Percentiles rank a stretch among this genome's conserved stretches.
phyloP scores from a whole-genome alignment of 64 coral and sea anemone species.

The Platygyra sinensis region DNA sequence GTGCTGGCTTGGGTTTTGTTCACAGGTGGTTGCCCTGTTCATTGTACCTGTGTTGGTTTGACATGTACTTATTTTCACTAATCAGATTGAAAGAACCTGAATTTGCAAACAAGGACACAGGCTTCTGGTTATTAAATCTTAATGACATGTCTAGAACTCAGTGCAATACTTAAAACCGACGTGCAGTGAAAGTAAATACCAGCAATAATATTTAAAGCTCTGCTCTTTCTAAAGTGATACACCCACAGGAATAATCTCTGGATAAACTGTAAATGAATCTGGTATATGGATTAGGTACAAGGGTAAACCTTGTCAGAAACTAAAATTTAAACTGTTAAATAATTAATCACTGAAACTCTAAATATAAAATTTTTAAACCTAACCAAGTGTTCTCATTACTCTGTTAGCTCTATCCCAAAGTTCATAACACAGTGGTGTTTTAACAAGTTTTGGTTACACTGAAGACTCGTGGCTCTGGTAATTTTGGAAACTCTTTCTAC shows the following conservation, averaged over 20 bases:
- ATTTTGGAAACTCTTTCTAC: constrained; percentile 43
- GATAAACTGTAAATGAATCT: constrained; percentile 10
- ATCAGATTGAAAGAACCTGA: constrained; percentile 34
- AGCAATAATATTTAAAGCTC: neutral
- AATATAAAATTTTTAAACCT: constrained; percentile 78
- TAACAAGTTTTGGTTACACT: constrained; percentile 75
- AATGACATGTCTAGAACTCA: constrained; percentile 32
- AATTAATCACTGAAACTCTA: constrained; percentile 71
- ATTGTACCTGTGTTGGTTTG: constrained; percentile 44
- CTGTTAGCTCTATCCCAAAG: constrained; percentile 71
- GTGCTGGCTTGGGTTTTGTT: neutral
- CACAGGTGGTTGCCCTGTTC: constrained; percentile 7
- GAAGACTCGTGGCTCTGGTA: constrained; percentile 49
- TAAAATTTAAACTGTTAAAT: constrained; percentile 76
- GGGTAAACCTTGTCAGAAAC: constrained; percentile 28
- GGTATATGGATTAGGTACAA: neutral
- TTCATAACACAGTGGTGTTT: constrained; percentile 77
- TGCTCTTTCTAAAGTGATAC: neutral
- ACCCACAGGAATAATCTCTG: neutral
- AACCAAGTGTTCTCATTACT: constrained; percentile 79
- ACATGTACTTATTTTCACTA: constrained; percentile 33
- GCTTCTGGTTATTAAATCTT: constrained; percentile 45
- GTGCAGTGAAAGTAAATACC: neutral
- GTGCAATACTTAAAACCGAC: constrained; percentile 33
- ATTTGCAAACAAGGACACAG: constrained; percentile 41